Evolutionary conservation across 2,797 vertebrate genomes (phyloP).

Genomic region (Acipenser ruthenus): DNA sequence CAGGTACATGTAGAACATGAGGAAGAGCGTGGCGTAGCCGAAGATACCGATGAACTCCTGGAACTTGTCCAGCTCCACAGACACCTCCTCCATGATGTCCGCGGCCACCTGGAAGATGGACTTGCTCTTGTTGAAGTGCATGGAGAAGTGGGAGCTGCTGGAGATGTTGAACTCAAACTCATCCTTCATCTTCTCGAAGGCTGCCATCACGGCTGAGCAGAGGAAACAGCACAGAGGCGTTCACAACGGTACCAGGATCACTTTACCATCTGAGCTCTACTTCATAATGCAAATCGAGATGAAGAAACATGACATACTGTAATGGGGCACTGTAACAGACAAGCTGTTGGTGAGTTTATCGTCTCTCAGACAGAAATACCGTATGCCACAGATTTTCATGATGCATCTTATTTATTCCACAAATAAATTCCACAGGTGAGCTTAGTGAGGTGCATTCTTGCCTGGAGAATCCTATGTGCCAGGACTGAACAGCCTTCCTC

Average conservation of each 20-base stretch:
- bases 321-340: not conserved
- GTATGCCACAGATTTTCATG: not conserved
- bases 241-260: not conserved
- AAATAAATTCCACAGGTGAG: too few relatives aligned
- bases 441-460: too few relatives aligned
- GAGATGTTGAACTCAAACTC: conserved; percentile 84
- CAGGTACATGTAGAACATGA: conserved; percentile 54
- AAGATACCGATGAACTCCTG: conserved; percentile 38
- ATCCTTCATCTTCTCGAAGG: conserved; percentile 53
- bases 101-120: conserved; percentile 59
- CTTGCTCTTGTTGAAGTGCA: conserved; percentile 58
- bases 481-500: too few relatives aligned
- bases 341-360: not conserved
- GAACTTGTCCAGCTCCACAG: conserved; percentile 32
- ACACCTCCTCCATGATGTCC: conserved; percentile 60
- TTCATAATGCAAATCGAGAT: too few relatives aligned
- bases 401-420: too few relatives aligned
- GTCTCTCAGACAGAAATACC: not conserved
- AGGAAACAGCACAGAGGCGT: not conserved
- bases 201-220: conserved; percentile 44
- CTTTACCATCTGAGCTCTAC: not conserved
- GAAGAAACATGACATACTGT: too few relatives aligned
- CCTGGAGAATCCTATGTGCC: too few relatives aligned
- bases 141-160: conserved; percentile 42
- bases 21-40: conserved; percentile 44